Evolutionary conservation across 2,888 invertebrate genomes (phyloP), one percentile per base, ranked within the genome.

Genomic region (Dione vanillae): DNA sequence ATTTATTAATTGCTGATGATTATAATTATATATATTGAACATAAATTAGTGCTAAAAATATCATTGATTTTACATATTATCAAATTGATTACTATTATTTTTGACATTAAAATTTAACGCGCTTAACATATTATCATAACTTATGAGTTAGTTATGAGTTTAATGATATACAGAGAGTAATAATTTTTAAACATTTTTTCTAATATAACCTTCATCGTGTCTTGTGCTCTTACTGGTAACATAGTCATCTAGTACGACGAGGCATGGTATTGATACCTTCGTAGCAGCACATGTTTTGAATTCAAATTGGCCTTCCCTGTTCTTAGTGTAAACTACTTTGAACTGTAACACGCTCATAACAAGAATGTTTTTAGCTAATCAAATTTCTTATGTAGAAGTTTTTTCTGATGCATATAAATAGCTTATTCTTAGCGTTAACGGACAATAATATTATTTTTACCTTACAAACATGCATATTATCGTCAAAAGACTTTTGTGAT

Each of bases 201-300:
- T 56, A 1, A 7, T 56, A 37, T 56, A 37, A 40, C 37, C 0
- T 40, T 35, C 37, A 56, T 37, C 37, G 14, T 40, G 56, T 40
- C 37, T 40, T 56, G 40, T 56, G 9, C 56, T 56, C 56, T 56
- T 56, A 54, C 37, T 64, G 67, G 19, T 56, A 43, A 61, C 54
- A 77, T 75, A n/a, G n/a, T n/a, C n/a, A 78, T 79, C 72, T 79
- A 40, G 76, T 80, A 77, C 77, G 77, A 77, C 73, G 75, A 71
- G 37, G 75, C 76, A 75, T 73, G 79, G 75, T 80, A 78, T 78
- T 77, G 80, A 78, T 77, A 78, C 78, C 79, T 78, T 76, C 77
- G 70, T 78, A 72, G 74, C 74, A 62, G 78, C 76, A 80, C 82
- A 80, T 82, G 83, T 76, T 76, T 74, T 71, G 82, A 79, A 81